phyloP scores from a whole-genome alignment of 1,140 invertebrate genomes.

The Drosophila kikkawai region DNA sequence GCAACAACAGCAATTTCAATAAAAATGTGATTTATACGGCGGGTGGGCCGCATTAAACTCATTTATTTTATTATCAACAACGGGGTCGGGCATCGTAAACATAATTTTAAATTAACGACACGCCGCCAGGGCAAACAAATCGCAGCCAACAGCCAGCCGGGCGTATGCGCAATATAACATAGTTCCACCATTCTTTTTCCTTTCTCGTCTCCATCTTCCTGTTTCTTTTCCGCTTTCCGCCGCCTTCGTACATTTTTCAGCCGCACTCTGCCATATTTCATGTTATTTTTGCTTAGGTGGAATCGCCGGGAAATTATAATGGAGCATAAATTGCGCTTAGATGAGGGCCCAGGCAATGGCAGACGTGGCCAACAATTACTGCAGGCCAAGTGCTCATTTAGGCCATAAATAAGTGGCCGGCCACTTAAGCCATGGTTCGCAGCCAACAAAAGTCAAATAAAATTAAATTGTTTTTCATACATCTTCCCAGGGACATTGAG shows the following conservation, averaged over 20 bases:
- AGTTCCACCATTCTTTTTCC: constrained; percentile 31
- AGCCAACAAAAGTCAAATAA: constrained; percentile 65
- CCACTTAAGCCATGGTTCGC: constrained; percentile 53
- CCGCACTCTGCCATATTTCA: constrained; percentile 48
- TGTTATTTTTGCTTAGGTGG: constrained; percentile 57
- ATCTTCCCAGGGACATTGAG: constrained; percentile 36
- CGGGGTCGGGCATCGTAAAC: constrained; percentile 55
- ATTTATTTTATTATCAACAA: constrained; percentile 68
- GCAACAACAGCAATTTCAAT: constrained; percentile 60
- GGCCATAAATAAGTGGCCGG: constrained; percentile 49
- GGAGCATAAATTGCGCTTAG: constrained; percentile 60
- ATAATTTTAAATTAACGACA: constrained; percentile 69
- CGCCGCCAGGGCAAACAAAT: constrained; percentile 58
- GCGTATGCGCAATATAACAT: constrained; percentile 59
- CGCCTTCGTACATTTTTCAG: constrained; percentile 38
- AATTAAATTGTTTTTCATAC: constrained; percentile 59
- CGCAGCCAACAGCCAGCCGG: constrained; percentile 39
- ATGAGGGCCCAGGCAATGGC: constrained; percentile 27
- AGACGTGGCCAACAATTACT: constrained; percentile 50
- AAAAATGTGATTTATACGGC: constrained; percentile 58
- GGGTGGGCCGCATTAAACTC: constrained; percentile 50
- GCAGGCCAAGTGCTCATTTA: constrained; percentile 56
- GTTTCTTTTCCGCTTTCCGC: constrained; percentile 13
- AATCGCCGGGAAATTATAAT: constrained; percentile 58
- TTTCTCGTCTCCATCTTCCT: neutral